Conservation (phyloP, 1,140 invertebrate species). For the Sycobia sp. region DNA sequence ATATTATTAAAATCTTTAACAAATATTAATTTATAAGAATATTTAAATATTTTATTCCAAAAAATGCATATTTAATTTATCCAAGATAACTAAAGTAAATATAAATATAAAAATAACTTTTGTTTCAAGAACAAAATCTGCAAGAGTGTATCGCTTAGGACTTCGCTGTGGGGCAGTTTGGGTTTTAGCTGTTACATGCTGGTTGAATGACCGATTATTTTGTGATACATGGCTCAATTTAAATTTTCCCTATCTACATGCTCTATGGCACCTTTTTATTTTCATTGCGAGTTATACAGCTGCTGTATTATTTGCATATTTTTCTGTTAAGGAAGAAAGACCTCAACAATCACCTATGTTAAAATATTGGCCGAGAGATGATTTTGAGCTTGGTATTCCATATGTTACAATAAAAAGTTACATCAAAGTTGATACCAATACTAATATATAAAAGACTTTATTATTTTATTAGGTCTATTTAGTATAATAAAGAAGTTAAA, state of each 20-base stretch:
- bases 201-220: slow-evolving; percentile 78
- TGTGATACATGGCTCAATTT: slow-evolving; percentile 78
- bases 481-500: slow-evolving; percentile 11
- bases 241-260: slow-evolving; percentile 80
- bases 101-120: slow-evolving; percentile 8
- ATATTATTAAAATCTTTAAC: neutral
- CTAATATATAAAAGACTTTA: slow-evolving; percentile 56
- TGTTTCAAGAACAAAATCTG: slow-evolving; percentile 66
- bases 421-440: slow-evolving; percentile 58
- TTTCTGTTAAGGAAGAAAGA: slow-evolving; percentile 73
- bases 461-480: neutral
- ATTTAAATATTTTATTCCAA: neutral
- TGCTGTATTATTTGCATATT: slow-evolving; percentile 78
- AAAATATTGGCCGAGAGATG: slow-evolving; percentile 76
- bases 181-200: slow-evolving; percentile 73
- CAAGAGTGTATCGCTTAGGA: slow-evolving; percentile 70
- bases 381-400: slow-evolving; percentile 76
- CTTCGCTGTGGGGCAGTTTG: slow-evolving; percentile 70
- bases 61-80: too few relatives aligned
- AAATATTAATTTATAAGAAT: neutral
- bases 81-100: neutral
- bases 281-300: slow-evolving; percentile 78
- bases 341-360: slow-evolving; percentile 73
- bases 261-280: slow-evolving; percentile 80
- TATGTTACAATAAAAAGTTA: slow-evolving; percentile 72